These are phyloP conservation scores for Poeciliopsis turrubarensis DNA, from an alignment of 2,113 vertebrate species.

Conservation along the genomic window DNA sequence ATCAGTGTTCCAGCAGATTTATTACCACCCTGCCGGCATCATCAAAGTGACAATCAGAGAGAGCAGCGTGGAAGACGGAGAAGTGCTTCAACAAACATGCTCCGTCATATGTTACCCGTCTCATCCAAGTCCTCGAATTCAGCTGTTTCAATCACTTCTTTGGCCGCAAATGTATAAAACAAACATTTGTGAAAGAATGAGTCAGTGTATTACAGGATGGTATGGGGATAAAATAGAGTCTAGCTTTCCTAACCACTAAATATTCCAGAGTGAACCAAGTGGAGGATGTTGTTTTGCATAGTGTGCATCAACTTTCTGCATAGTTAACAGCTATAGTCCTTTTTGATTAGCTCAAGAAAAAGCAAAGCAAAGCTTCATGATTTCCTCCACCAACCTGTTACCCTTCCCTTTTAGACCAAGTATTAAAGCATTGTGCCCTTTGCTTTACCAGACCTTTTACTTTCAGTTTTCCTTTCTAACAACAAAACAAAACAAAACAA, in stretches of 20 bases:
- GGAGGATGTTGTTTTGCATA: neutral
- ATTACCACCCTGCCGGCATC: neutral
- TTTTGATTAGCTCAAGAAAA: too few species aligned
- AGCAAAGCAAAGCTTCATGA: too few species aligned
- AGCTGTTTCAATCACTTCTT: neutral
- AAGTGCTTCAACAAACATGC: neutral
- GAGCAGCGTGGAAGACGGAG: neutral
- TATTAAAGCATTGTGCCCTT: neutral
- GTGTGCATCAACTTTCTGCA: too few species aligned
- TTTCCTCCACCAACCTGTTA: neutral
- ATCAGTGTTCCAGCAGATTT: constrained; percentile 19
- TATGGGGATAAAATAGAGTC: neutral
- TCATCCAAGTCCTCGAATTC: neutral
- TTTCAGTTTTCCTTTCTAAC: neutral
- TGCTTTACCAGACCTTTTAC: neutral
- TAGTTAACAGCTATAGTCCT: too few species aligned
- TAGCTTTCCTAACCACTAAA: neutral
- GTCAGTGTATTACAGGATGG: neutral
- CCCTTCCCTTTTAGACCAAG: neutral
- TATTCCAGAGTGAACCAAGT: neutral
- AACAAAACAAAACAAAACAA: neutral
- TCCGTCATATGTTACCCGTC: neutral
- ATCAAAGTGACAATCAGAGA: constrained; percentile 4
- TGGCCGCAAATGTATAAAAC: neutral
- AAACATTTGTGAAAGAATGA: neutral